Percentiles rank a stretch among this genome's conserved stretches.
These are phyloP conservation scores for Danaus melanippus DNA, from an alignment of 1,140 invertebrate species.

Conservation along the genomic window DNA sequence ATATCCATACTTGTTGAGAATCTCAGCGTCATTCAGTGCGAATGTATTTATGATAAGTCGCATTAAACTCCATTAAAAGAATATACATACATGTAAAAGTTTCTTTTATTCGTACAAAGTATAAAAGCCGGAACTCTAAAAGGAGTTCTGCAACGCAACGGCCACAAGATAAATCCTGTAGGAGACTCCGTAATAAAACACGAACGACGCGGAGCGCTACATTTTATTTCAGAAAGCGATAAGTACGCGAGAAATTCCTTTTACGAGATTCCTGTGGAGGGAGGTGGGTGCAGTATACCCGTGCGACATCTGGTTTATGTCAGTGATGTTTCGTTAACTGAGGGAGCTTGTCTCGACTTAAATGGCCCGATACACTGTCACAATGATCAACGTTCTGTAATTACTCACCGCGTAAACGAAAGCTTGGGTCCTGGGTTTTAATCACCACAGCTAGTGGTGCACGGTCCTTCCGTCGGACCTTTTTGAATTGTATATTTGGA, in stretches of 20 bases:
- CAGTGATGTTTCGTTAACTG: constrained; percentile 24
- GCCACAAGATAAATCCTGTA: constrained; percentile 62
- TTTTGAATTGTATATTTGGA: constrained; percentile 18
- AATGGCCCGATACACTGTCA: constrained; percentile 21
- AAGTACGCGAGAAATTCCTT: constrained; percentile 66
- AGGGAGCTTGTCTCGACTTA: constrained; percentile 16
- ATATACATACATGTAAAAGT: too few relatives aligned
- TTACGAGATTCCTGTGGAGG: constrained; percentile 57
- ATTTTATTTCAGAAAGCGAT: constrained; percentile 69
- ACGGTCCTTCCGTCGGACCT: constrained; percentile 18
- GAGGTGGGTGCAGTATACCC: constrained; percentile 32
- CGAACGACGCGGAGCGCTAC: constrained; percentile 54
- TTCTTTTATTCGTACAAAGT: constrained; percentile 15
- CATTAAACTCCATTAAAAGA: too few relatives aligned
- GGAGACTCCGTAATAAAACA: constrained; percentile 65
- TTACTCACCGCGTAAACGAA: constrained; percentile 23
- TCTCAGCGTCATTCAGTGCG: too few relatives aligned
- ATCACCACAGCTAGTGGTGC: constrained; percentile 14
- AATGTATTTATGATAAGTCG: too few relatives aligned
- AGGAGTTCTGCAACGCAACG: constrained; percentile 31
- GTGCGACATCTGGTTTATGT: constrained; percentile 63
- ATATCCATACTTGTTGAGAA: too few relatives aligned
- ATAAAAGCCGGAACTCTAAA: constrained; percentile 19
- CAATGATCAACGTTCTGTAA: constrained; percentile 25
- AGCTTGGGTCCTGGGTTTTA: constrained; percentile 17